These are phyloP conservation scores for Indicator maculatus DNA, from an alignment of 2,113 vertebrate genomes.

Conservation along the genomic window DNA sequence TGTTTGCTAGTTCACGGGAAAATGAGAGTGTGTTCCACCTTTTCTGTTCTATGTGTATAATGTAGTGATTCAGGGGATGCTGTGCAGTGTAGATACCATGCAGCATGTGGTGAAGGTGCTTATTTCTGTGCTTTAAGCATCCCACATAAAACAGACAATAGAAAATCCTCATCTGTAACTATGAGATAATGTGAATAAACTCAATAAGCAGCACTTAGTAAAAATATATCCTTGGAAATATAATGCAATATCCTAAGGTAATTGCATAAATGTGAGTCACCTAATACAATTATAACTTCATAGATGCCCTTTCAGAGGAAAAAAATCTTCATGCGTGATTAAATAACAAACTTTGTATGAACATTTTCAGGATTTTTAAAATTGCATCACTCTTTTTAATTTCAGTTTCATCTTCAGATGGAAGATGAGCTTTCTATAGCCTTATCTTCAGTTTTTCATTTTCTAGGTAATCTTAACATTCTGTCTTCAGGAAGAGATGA, in stretches of 20 bases:
- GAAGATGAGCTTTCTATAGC: not conserved
- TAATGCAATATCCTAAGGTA: slow-evolving; percentile 12
- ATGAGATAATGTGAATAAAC: slow-evolving; percentile 22
- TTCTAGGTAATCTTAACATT: not conserved
- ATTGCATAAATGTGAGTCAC: not conserved
- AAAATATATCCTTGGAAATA: slow-evolving; percentile 23
- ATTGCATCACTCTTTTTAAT: not conserved
- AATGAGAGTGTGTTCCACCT: not conserved
- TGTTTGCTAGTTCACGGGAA: not conserved
- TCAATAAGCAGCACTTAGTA: slow-evolving; percentile 18
- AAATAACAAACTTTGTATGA: slow-evolving; percentile 20
- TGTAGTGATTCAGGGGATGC: fast-evolving
- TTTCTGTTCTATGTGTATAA: not conserved
- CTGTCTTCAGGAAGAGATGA: not conserved
- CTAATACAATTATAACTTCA: slow-evolving; percentile 2
- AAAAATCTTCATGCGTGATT: not conserved
- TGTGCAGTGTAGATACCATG: not conserved
- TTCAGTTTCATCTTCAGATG: not conserved
- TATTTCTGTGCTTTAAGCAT: not conserved
- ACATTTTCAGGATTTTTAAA: not conserved
- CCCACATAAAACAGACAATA: not conserved
- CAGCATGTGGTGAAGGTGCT: not conserved
- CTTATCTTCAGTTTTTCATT: slow-evolving; percentile 11
- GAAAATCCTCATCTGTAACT: not conserved
- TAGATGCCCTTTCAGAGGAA: not conserved